Base-by-base conservation (phyloP, 53 echinoderm and acorn worm genomes). In the Luidia sarsii region DNA sequence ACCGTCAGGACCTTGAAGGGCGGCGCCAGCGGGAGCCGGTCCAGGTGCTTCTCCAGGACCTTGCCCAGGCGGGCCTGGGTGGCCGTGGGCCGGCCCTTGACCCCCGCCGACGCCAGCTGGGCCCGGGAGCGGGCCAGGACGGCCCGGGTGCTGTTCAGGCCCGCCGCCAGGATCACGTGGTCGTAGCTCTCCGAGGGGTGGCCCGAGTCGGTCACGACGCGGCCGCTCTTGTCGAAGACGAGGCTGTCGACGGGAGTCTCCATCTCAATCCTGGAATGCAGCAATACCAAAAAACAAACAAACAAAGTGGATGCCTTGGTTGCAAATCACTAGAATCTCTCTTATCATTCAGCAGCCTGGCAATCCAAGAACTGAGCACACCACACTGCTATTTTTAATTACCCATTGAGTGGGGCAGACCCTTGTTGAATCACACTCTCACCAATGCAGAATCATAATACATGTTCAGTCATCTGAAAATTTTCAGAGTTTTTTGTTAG, bases 91-190 rank as follows among this genome's bases (percentile, higher is more conserved):
- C 41, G 6, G 41, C 11, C 41, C 14, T 60, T 43, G 31, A 45
- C 57, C 39, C 38, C 39, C 3, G 27, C 23, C 25, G n/a, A 16
- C 22, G 16, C 18, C 57, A 68, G 56, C 3, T 37, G 57, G 23
- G 29, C 11, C 18, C 53, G 73, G 15, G 87, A 83, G 14, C 59
- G 35, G 19, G 64, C 22, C 4, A 94, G 22, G 45, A 99, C 87
- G 1, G 68, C 83, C 66, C 84, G 83, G 20, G 80, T 68, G 33
- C 86, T 85, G 11, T 64, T 48, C 7, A 99, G 33, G 49, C 94
- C 91, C 1, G 99, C 77, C 0, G 99, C 89, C 16, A 99, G 54
- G 15, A 99, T 87, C 65, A 94, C 91, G 37, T 99, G 94, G 79
- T 99, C 99, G 34, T 87, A 99, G 4, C 33, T 23, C 23, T 41